These are phyloP conservation scores for Epistrophe eligans DNA, from an alignment of 2,888 invertebrate species.

Conservation along the genomic window DNA sequence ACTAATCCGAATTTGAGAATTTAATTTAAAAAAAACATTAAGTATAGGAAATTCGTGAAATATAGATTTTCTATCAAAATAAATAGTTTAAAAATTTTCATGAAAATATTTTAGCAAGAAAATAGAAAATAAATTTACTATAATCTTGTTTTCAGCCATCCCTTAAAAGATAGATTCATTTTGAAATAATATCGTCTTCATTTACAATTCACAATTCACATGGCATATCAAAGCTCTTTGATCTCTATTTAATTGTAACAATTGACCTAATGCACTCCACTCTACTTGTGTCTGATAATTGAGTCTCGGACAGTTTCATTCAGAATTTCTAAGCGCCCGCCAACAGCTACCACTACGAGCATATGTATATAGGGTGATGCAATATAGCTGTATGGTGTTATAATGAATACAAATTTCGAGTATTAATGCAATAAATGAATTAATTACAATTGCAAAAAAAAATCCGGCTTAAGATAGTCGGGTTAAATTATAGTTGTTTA, in stretches of 20 bases:
- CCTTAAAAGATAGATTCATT: neutral
- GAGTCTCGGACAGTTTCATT: slow-evolving; percentile 28
- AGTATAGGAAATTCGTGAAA: too few relatives aligned
- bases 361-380: slow-evolving; percentile 50
- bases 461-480: slow-evolving; percentile 11
- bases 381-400: slow-evolving; percentile 43
- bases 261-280: slow-evolving; percentile 60
- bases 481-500: slow-evolving; percentile 45
- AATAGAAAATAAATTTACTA: neutral
- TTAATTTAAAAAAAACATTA: too few relatives aligned
- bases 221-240: slow-evolving; percentile 46
- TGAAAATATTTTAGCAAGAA: too few relatives aligned
- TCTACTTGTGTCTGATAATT: neutral
- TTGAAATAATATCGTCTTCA: neutral
- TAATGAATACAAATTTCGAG: slow-evolving; percentile 40
- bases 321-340: slow-evolving; percentile 14
- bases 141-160: neutral
- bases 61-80: too few relatives aligned
- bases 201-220: slow-evolving; percentile 10
- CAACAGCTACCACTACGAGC: neutral
- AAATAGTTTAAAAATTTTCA: too few relatives aligned
- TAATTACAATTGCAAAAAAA: slow-evolving; percentile 53
- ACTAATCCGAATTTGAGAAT: too few relatives aligned
- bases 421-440: slow-evolving; percentile 59
- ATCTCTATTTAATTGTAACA: slow-evolving; percentile 66